Base-by-base conservation (phyloP, 2,888 invertebrate species). In the Drosophila nigricruria region DNA sequence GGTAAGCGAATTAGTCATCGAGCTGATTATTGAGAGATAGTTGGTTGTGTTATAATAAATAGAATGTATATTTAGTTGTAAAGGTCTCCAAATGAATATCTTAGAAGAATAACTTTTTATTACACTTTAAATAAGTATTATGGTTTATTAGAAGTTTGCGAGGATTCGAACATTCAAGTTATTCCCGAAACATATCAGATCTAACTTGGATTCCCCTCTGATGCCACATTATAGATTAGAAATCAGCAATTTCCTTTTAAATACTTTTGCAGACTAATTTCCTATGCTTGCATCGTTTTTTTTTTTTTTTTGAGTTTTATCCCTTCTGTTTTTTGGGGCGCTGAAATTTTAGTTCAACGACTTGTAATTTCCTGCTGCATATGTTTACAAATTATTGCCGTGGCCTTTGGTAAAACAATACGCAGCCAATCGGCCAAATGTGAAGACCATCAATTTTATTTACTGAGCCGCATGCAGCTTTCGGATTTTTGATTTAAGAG, bases 401-500 rank as follows among this genome's bases (percentile, higher is more conserved):
- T 57, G 50, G 61, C 56, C 50, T 62, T 73, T 62, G 54, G 62
- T 70, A 73, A 77, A 73, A 70, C 73, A 73, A 73, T 63, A 63
- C 38, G 32, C 45, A 30, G 4, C 34, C 42, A 65, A 47, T 60
- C 53, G 45, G 27, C n/a, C 16, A 23, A 38, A 53, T 34, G 66
- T 18, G 32, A 25, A 54, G 63, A 32, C 23, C 63, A 77, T 77
- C 38, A 77, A 70, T 73, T 77, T 73, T 34, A 70, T 70, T 62
- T 56, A 45, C 56, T 16, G 38, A 49, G 52, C 56, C 49, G 65
- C 70, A 73, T 74, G 73, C 73, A 59, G 60, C 73, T 73, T 70
- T 70, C 54, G 40, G 52, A 70, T 59, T 66, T 78, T 73, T 82
- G 79, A 79, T 85, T 82, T 70, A 85, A 79, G 75, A 42, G 83